phyloP scores from a whole-genome alignment of 2,888 invertebrate species.

The Meganola albula region DNA sequence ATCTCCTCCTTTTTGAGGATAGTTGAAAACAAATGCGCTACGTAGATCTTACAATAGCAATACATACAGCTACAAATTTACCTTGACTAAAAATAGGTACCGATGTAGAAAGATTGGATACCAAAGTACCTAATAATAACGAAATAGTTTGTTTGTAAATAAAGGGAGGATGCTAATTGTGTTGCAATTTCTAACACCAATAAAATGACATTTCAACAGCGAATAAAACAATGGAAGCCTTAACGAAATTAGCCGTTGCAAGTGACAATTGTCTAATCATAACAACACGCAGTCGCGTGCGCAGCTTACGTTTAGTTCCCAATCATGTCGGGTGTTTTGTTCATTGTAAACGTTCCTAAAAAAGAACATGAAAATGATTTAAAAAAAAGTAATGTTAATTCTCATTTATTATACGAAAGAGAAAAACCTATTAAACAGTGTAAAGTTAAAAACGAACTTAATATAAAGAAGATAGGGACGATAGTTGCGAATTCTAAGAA shows the following conservation, averaged over 20 bases:
- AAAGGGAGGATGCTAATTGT: conserved; percentile 39
- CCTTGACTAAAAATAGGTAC: no score
- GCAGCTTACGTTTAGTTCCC: conserved; percentile 8
- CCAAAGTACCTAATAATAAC: no score
- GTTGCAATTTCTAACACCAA: conserved; percentile 34
- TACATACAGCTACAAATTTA: no score
- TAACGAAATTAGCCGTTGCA: conserved; percentile 18
- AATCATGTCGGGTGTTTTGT: conserved; percentile 75
- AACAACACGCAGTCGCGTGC: conserved; percentile 12
- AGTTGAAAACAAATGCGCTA: no score
- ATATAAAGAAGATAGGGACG: conserved; percentile 32
- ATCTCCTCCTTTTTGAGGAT: no score
- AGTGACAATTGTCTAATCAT: conserved; percentile 12
- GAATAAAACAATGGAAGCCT: conserved; percentile 27
- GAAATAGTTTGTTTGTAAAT: no score
- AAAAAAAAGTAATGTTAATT: conserved; percentile 24
- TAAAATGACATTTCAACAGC: conserved; percentile 30
- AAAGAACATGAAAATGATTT: conserved; percentile 64
- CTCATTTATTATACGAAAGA: conserved; percentile 29
- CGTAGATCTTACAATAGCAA: no score
- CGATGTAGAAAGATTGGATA: no score
- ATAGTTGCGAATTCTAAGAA: conserved; percentile 23
- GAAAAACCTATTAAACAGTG: conserved; percentile 32
- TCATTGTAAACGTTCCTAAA: conserved; percentile 77
- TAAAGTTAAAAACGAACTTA: conserved; percentile 37